Percentiles rank a stretch among this genome's conserved stretches.
phyloP scores from a whole-genome alignment of 2,888 invertebrate species.

The Dryococelus australis region DNA sequence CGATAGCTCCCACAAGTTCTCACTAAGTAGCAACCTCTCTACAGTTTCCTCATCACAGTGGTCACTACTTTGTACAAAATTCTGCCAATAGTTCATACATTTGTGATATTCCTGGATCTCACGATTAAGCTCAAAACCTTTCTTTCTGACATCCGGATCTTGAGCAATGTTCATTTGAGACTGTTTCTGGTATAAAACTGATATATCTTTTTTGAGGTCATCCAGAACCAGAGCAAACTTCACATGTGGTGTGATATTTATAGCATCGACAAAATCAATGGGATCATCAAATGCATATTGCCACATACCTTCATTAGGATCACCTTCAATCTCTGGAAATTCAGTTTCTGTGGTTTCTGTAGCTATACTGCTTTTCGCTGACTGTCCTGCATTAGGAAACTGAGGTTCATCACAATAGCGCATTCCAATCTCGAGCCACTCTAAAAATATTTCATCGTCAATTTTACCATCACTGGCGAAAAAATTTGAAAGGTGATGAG shows the following conservation, averaged over 20 bases:
- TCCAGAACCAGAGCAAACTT: not conserved
- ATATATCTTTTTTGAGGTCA: not conserved
- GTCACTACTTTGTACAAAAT: not conserved
- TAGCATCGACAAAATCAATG: not conserved
- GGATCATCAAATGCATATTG: not conserved
- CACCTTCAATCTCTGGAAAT: not conserved
- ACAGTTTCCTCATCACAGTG: not conserved
- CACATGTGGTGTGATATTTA: not conserved
- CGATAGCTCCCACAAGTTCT: conserved; percentile 13
- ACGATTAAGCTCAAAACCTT: not conserved
- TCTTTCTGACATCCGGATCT: not conserved
- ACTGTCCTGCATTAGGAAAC: not conserved
- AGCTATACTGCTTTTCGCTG: not conserved
- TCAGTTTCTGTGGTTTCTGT: not conserved
- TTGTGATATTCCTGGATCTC: conserved; percentile 4
- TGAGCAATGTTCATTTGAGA: not conserved
- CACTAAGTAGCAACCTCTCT: not conserved
- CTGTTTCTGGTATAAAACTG: not conserved
- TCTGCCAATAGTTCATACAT: not conserved
- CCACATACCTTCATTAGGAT: not conserved
- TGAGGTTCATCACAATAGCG: not conserved
- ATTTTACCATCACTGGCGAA: conserved; percentile 21
- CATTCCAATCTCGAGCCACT: conserved; percentile 20
- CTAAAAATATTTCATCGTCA: conserved; percentile 22
- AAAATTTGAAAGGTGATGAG: not conserved